These are phyloP conservation scores for Acromyrmex charruanus DNA, from an alignment of 1,140 invertebrate genomes.

Conservation along the genomic window DNA sequence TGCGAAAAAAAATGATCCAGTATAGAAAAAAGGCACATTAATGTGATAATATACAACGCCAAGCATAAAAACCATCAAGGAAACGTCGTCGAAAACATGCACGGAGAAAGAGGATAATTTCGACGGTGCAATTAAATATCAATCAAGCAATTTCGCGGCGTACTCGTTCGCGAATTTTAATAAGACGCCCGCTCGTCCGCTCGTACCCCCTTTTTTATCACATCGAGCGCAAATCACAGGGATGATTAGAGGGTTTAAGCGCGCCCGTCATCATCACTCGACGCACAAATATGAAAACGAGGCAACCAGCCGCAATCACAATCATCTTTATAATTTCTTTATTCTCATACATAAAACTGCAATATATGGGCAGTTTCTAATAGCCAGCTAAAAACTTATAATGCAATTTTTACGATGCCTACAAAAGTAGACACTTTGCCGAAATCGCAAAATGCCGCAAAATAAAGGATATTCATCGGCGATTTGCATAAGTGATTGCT, in stretches of 20 bases:
- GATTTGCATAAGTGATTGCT: conserved; percentile 34
- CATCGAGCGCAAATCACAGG: conserved; percentile 51
- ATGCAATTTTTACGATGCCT: neutral
- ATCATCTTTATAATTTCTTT: conserved; percentile 55
- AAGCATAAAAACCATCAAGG: neutral
- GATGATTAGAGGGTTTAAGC: conserved; percentile 51
- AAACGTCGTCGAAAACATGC: conserved; percentile 26
- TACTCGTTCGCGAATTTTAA: conserved; percentile 45
- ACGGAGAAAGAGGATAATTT: conserved; percentile 44
- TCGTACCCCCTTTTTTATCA: conserved; percentile 28
- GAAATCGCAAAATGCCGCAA: neutral
- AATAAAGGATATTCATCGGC: conserved; percentile 2
- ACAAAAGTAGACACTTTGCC: neutral
- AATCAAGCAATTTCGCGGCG: conserved; percentile 32
- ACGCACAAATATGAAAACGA: conserved; percentile 40
- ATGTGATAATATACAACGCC: neutral
- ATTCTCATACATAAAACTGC: neutral
- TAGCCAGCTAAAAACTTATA: neutral
- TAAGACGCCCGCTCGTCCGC: neutral
- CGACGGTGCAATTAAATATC: conserved; percentile 62
- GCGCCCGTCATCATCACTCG: conserved; percentile 2
- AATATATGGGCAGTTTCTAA: conserved; percentile 14
- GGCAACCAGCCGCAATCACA: conserved; percentile 29
- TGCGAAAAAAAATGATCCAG: conserved; percentile 24
- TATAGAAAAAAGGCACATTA: conserved; percentile 24